Base-by-base conservation (phyloP, 2,113 vertebrate genomes). In the Australoheros scitulus region DNA sequence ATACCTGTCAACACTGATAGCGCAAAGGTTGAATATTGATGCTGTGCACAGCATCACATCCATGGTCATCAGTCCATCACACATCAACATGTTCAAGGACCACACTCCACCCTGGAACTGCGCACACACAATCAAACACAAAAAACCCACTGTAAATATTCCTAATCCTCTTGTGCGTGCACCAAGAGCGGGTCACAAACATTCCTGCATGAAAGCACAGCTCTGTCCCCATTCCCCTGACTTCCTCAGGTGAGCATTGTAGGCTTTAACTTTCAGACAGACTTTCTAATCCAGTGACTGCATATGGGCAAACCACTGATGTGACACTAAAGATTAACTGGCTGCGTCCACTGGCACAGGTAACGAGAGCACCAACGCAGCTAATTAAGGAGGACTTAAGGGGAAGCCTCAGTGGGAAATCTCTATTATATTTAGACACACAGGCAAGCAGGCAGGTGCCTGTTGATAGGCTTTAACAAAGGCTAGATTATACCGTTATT, bases 21-120 rank as follows among this genome's bases (percentile, higher is more conserved):
- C 97, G 61, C 98, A 99, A 26, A 99, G 95, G 93, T 98, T 98
- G 95, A 98, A 97, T 91, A 99, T 99, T 57, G 98, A 99, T 20
- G 98, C 97, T 0, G 98, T 98, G 93, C 98, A 98, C 70, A 98
- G 95, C 98, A 98, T 97, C 88, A 98, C 97, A 0, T 99, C 98
- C 97, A 98, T 97, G 83, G 97, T 96, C 98, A 98, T 97, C 87
- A 99, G 95, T 24, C 95, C 93, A 50, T 99, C 98, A 6, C 98
- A 99, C 55, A 98, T 85, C 58, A 90, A 78, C 0, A 87, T 92
- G 90, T 96, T 95, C 87, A 98, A 92, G 81, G 95, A 91, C 97
- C 98, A 98, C 76, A 96, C 94, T 0, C 97, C 98, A 6, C 97
- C 97, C 94, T 97, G 97, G 87, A 97, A 98, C 98, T 99, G 92